Percentiles rank a stretch among this genome's conserved stretches.
phyloP scores from a whole-genome alignment of 1,140 invertebrate genomes.

The Drosophila bocqueti region DNA sequence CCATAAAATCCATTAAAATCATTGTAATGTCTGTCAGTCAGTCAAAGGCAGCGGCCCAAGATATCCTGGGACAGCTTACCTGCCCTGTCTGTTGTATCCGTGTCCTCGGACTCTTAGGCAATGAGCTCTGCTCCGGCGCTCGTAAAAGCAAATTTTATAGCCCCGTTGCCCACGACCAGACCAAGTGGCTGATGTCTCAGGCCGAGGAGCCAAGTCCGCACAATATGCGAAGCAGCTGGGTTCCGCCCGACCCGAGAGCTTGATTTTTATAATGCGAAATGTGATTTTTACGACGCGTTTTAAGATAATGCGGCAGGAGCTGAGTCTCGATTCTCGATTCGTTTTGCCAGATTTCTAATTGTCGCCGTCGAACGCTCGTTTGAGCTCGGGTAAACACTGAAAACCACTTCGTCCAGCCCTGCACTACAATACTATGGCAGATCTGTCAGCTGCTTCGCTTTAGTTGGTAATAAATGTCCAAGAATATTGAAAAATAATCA shows the following conservation, averaged over 20 bases:
- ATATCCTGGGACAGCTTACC: constrained; percentile 52
- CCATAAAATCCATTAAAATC: constrained; percentile 80
- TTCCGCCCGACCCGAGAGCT: constrained; percentile 25
- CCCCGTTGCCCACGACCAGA: constrained; percentile 47
- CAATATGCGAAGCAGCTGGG: constrained; percentile 64
- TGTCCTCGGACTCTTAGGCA: constrained; percentile 47
- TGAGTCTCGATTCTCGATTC: constrained; percentile 46
- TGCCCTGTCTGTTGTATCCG: constrained; percentile 26
- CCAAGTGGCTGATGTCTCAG: constrained; percentile 25
- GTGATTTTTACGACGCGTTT: constrained; percentile 80
- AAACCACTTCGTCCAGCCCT: constrained; percentile 33
- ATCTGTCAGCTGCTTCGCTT: neutral
- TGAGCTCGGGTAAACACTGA: constrained; percentile 40
- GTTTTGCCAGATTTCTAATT: constrained; percentile 72
- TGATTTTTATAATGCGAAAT: constrained; percentile 77
- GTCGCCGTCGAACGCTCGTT: constrained; percentile 61
- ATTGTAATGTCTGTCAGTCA: constrained; percentile 79
- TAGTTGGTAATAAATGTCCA: constrained; percentile 11
- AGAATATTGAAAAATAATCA: constrained; percentile 2
- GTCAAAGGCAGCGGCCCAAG: constrained; percentile 44
- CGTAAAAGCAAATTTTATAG: constrained; percentile 78
- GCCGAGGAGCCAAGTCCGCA: constrained; percentile 23
- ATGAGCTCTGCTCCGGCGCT: constrained; percentile 52
- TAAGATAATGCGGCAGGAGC: constrained; percentile 69
- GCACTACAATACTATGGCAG: constrained; percentile 1